Conservation (phyloP, 2,113 vertebrate genomes). For the Vicugna pacos region DNA sequence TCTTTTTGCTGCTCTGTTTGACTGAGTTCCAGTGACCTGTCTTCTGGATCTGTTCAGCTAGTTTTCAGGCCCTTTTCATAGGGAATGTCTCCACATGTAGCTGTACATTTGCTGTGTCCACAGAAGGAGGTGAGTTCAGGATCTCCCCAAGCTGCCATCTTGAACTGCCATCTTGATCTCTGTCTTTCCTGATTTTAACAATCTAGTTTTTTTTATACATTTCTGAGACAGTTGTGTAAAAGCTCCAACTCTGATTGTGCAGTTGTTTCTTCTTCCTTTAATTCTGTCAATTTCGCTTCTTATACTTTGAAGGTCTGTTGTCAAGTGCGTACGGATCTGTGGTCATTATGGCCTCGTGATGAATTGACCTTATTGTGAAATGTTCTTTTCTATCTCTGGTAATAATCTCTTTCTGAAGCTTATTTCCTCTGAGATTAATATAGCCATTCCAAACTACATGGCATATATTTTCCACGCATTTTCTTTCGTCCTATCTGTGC, state of each 20-base stretch:
- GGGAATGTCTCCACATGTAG: background rate
- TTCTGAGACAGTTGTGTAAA: background rate
- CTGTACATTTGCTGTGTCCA: background rate
- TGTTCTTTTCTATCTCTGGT: background rate
- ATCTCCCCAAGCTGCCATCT: background rate
- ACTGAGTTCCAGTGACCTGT: background rate
- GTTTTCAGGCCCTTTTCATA: background rate
- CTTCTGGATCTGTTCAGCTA: background rate
- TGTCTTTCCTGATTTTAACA: background rate
- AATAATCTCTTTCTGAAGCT: background rate
- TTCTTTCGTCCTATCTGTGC: background rate
- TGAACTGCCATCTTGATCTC: background rate
- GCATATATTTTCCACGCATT: background rate
- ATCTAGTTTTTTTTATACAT: background rate
- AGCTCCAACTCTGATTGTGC: background rate
- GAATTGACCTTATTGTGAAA: background rate
- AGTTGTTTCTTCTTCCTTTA: background rate
- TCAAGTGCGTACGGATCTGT: background rate
- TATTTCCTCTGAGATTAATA: background rate
- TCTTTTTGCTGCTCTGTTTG: background rate
- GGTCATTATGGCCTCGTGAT: background rate
- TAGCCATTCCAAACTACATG: background rate
- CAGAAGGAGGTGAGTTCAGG: background rate
- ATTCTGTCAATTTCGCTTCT: background rate
- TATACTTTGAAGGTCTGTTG: background rate